Conservation (phyloP, 2,888 invertebrate genomes). For the Protonemura montana region DNA sequence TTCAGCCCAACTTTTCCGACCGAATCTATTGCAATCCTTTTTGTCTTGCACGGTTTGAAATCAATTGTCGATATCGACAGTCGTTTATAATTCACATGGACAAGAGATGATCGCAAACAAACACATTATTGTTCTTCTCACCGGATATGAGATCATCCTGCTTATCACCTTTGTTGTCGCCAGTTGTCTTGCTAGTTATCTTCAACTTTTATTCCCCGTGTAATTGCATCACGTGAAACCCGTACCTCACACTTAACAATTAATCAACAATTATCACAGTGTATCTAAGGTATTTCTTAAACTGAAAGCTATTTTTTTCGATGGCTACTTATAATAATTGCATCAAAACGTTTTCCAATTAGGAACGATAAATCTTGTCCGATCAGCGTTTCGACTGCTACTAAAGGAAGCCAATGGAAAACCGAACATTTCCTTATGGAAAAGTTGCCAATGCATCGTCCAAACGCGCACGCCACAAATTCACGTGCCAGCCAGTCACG, state of each 20-base stretch:
- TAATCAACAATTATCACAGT: background rate
- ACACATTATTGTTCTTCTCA: background rate
- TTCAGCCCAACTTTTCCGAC: no score
- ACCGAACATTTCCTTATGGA: background rate
- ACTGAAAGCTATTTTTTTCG: background rate
- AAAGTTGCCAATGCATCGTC: background rate
- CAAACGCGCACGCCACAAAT: background rate
- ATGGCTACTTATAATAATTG: background rate
- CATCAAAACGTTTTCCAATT: background rate
- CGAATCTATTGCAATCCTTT: no score
- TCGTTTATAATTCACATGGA: background rate
- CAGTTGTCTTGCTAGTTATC: background rate
- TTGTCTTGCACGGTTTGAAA: background rate
- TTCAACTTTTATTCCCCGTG: background rate
- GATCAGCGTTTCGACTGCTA: background rate
- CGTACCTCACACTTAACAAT: background rate
- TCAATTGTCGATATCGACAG: background rate
- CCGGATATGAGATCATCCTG: background rate
- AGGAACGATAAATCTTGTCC: background rate
- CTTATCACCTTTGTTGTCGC: background rate
- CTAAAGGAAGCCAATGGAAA: background rate
- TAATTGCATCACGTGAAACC: background rate
- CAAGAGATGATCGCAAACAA: background rate
- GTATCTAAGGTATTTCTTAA: background rate
- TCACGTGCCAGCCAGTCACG: constrained; percentile 12